phyloP scores from a whole-genome alignment of 2,113 vertebrate genomes.

The Myanophis thanlyinensis region DNA sequence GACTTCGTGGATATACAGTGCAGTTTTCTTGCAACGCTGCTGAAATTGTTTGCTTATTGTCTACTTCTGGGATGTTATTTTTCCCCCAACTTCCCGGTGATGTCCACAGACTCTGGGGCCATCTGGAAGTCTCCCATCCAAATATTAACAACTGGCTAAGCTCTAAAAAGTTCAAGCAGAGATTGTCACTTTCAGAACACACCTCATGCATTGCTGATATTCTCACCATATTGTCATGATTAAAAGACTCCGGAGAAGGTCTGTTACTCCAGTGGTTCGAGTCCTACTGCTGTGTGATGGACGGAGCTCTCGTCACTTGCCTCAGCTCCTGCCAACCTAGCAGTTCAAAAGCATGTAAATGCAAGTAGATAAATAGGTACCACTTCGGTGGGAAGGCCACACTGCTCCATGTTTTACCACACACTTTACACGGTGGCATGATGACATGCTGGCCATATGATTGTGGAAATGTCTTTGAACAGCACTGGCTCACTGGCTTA shows the following conservation, averaged over 20 bases:
- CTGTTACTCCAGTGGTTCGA: background rate
- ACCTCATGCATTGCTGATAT: background rate
- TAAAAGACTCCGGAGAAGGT: background rate
- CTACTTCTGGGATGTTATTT: background rate
- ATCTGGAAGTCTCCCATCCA: background rate
- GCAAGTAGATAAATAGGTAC: background rate
- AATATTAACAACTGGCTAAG: background rate
- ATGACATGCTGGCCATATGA: background rate
- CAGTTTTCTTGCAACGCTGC: background rate
- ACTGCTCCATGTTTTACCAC: background rate
- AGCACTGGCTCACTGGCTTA: background rate
- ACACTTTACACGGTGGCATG: background rate
- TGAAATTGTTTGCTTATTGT: background rate
- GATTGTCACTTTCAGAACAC: background rate
- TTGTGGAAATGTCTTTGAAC: background rate
- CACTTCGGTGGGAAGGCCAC: background rate
- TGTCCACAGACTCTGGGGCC: background rate
- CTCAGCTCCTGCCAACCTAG: background rate
- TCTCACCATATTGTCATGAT: background rate
- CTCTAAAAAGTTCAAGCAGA: background rate
- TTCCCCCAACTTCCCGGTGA: background rate
- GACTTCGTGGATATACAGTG: background rate
- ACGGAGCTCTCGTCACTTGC: background rate
- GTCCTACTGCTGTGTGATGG: background rate
- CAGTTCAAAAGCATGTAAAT: background rate